phyloP scores from a whole-genome alignment of 1,140 invertebrate genomes.

The Chionoecetes opilio region DNA sequence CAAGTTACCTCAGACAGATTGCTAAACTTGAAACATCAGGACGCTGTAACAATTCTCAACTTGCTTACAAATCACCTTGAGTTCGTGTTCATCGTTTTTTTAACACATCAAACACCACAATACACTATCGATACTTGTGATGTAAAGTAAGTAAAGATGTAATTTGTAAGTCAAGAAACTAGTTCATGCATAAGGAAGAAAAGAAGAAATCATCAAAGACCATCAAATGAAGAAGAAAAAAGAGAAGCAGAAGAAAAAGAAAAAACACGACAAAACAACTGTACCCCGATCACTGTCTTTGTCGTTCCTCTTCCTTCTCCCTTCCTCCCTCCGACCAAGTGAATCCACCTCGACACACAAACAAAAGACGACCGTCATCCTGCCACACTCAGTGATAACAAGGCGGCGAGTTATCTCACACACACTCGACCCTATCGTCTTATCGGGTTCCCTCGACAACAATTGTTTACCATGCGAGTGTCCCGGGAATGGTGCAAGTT shows the following conservation, averaged over 20 bases:
- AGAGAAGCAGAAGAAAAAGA: neutral
- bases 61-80: no score
- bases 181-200: no score
- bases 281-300: neutral
- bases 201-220: no score
- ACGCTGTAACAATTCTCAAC: no score
- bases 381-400: neutral
- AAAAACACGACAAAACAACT: neutral
- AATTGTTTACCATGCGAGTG: neutral
- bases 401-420: neutral
- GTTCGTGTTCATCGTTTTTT: no score
- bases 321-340: neutral
- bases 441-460: neutral
- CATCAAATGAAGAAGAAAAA: no score
- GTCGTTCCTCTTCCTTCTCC: neutral
- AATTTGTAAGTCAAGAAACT: no score
- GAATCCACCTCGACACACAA: neutral
- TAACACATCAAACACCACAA: no score
- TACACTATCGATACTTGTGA: no score
- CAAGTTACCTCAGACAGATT: no score
- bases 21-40: no score
- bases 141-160: no score
- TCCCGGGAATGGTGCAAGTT: neutral
- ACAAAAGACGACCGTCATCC: neutral
- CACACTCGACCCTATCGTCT: neutral